Conservation (phyloP, 2,113 vertebrate genomes). For the Nibea albiflora region DNA sequence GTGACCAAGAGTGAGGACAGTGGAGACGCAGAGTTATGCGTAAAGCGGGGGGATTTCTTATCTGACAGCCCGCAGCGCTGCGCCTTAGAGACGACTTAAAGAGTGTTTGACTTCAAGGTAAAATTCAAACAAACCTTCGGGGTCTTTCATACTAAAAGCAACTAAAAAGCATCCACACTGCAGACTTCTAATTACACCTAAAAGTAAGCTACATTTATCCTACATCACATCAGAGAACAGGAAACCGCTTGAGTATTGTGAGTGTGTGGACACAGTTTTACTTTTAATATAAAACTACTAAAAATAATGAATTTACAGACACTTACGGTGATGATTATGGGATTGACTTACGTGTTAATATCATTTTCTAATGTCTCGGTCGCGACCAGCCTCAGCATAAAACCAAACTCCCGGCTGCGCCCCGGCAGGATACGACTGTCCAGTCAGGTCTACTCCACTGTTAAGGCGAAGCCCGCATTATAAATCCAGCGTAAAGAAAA, state of each 20-base stretch:
- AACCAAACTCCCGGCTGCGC: conserved; percentile 45
- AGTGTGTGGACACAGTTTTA: background rate
- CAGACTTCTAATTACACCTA: background rate
- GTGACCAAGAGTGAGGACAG: conserved; percentile 1
- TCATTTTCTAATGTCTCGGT: conserved; percentile 72
- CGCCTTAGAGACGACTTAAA: conserved; percentile 12
- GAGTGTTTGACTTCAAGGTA: background rate
- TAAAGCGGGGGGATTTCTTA: conserved; percentile 58
- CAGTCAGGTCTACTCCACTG: conserved; percentile 61
- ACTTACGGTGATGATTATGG: background rate
- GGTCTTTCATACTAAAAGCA: background rate
- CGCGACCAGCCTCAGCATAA: conserved; percentile 48
- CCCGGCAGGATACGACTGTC: conserved; percentile 35
- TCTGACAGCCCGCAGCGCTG: conserved; percentile 76
- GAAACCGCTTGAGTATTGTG: background rate
- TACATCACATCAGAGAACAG: conserved; percentile 3
- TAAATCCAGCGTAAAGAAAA: conserved; percentile 67
- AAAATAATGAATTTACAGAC: fast-evolving
- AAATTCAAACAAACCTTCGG: background rate
- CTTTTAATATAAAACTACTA: background rate
- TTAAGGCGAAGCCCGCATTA: conserved; percentile 70
- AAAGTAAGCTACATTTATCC: too few relatives aligned
- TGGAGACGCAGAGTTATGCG: conserved; percentile 45
- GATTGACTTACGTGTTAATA: conserved; percentile 82
- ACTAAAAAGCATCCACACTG: too few relatives aligned